A percentile compares a stretch with the other conserved stretches of the same genome.
Conservation (phyloP, 2,888 invertebrate genomes). For the Agriopis leucophaearia region DNA sequence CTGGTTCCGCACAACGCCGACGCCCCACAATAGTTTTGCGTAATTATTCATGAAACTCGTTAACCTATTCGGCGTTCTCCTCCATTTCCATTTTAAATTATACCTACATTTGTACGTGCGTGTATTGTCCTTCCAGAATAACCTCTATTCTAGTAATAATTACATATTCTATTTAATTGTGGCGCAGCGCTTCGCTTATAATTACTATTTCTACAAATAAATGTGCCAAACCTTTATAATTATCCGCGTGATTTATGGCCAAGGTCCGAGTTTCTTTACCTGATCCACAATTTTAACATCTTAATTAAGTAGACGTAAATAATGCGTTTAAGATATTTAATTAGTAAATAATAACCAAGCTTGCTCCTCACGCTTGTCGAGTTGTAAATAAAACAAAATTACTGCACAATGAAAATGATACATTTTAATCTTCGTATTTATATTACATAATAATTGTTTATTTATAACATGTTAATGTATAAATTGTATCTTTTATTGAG, state of each 20-base stretch:
- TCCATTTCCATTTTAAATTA: constrained; percentile 66
- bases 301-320: constrained; percentile 49
- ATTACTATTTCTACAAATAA: constrained; percentile 53
- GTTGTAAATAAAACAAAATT: constrained; percentile 75
- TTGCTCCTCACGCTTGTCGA: constrained; percentile 81
- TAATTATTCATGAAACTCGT: constrained; percentile 64
- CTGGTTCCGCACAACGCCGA: constrained; percentile 38
- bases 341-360: constrained; percentile 64
- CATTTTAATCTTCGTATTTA: constrained; percentile 64
- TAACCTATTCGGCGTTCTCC: constrained; percentile 57
- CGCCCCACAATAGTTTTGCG: constrained; percentile 60
- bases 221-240: constrained; percentile 69
- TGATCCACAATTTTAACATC: constrained; percentile 45
- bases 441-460: constrained; percentile 61
- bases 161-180: constrained; percentile 59
- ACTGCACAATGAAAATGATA: constrained; percentile 69
- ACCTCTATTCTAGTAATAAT: constrained; percentile 54
- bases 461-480: constrained; percentile 68
- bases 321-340: constrained; percentile 36
- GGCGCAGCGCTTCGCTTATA: constrained; percentile 65
- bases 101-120: constrained; percentile 53
- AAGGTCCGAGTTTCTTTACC: constrained; percentile 45
- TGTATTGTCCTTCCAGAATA: constrained; percentile 61
- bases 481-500: constrained; percentile 77
- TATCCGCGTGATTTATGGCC: constrained; percentile 39